Evolutionary conservation across 2,113 vertebrate species (phyloP).

Genomic region (Dasypus novemcinctus): DNA sequence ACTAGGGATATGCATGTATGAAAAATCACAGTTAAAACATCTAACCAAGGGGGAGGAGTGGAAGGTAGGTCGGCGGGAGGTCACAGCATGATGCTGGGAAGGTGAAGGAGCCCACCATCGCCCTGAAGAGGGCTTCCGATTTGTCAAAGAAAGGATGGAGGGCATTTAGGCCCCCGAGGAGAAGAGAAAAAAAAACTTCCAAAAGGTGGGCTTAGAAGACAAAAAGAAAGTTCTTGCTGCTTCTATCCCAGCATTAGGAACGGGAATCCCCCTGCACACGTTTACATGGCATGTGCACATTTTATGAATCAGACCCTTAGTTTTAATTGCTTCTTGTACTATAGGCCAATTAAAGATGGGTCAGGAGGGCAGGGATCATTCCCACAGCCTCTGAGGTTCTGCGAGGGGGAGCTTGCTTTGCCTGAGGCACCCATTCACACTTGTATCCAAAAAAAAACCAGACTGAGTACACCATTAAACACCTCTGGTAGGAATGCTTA

Average conservation of each 20-base stretch:
- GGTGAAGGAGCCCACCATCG: neutral
- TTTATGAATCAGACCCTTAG: conserved; percentile 79
- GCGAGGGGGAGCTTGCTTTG: conserved; percentile 75
- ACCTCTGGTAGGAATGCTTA: conserved; percentile 67
- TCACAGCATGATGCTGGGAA: too few relatives aligned
- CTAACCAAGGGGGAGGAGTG: neutral
- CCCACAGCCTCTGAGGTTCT: conserved; percentile 75
- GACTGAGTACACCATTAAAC: conserved; percentile 68
- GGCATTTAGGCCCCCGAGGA: conserved; percentile 38
- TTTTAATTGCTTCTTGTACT: conserved; percentile 82
- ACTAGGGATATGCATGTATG: neutral
- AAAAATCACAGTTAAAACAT: neutral
- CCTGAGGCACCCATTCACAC: conserved; percentile 76
- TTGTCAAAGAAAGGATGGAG: conserved; percentile 21
- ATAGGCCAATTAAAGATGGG: conserved; percentile 81
- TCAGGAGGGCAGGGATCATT: conserved; percentile 78
- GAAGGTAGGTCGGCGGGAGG: neutral
- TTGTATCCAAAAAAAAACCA: conserved; percentile 57
- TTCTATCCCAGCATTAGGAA: neutral
- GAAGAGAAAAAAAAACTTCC: conserved; percentile 30
- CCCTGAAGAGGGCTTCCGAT: neutral
- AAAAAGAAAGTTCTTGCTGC: conserved; percentile 52
- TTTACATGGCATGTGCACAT: conserved; percentile 64
- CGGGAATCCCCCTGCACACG: conserved; percentile 31
- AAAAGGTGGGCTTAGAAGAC: conserved; percentile 45